These are phyloP conservation scores for Formica selysi DNA, from an alignment of 1,140 invertebrate genomes.

Conservation along the genomic window DNA sequence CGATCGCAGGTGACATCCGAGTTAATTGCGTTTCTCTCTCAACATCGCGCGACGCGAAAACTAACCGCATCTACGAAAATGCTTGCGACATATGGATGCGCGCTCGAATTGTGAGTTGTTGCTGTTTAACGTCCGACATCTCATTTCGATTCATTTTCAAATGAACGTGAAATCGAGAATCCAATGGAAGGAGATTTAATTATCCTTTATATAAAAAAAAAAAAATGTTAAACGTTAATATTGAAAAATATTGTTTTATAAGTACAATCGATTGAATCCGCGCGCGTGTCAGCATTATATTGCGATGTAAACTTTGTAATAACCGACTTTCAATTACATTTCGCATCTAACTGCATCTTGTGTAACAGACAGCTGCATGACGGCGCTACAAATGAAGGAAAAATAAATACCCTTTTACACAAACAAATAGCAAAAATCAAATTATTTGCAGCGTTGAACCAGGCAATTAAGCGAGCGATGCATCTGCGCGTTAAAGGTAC, in stretches of 20 bases:
- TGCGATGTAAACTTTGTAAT: conserved; percentile 2
- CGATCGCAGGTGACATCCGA: conserved; percentile 61
- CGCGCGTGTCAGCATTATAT: neutral
- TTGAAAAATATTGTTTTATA: neutral
- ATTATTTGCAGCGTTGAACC: conserved; percentile 45
- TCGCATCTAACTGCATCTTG: conserved; percentile 21
- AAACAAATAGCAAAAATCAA: conserved; percentile 28
- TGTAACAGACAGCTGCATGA: conserved; percentile 21
- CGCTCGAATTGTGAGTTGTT: neutral
- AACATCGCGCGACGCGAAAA: neutral
- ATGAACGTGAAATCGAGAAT: neutral
- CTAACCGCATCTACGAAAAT: conserved; percentile 10
- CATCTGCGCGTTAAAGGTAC: conserved; percentile 13
- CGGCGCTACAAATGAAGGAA: conserved; percentile 22
- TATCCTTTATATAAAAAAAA: neutral
- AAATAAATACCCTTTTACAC: conserved; percentile 29
- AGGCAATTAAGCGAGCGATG: conserved; percentile 32
- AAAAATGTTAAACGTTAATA: neutral
- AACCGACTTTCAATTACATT: conserved; percentile 12
- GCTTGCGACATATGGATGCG: neutral
- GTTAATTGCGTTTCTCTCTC: conserved; percentile 12
- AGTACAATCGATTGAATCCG: neutral
- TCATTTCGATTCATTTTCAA: neutral
- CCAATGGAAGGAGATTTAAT: neutral
- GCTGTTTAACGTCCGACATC: neutral